Evolutionary conservation across 2,113 vertebrate species (phyloP).

Genomic region (Rhipidura dahli): DNA sequence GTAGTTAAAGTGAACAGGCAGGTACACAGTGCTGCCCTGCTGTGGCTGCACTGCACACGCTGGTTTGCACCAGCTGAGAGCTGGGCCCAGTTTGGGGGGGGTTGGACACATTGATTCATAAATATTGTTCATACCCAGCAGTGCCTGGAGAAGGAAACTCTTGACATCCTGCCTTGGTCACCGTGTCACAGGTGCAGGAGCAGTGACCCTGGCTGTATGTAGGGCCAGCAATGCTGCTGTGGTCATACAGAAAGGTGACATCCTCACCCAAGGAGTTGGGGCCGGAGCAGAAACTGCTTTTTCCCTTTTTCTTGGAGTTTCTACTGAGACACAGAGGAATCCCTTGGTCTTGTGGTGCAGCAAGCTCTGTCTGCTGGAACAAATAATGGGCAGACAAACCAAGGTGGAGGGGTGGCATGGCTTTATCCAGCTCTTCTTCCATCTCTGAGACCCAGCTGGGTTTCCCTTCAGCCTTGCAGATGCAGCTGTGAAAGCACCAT

Average conservation of each 20-base stretch:
- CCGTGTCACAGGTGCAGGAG: fast-evolving
- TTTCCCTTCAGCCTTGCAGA: neutral
- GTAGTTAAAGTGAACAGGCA: neutral
- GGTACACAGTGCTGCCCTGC: neutral
- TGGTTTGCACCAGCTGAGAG: neutral
- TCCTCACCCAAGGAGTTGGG: neutral
- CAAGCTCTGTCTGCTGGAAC: neutral
- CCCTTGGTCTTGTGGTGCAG: neutral
- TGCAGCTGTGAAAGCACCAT: neutral
- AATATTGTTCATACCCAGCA: neutral
- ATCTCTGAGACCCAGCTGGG: neutral
- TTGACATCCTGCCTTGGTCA: too few species aligned
- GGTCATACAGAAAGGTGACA: neutral
- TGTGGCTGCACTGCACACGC: neutral
- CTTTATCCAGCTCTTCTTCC: neutral
- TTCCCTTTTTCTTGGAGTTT: neutral
- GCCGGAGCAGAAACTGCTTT: neutral
- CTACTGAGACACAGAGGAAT: neutral
- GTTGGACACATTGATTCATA: too few species aligned
- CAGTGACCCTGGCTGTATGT: too few species aligned
- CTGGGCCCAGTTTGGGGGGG: fast-evolving
- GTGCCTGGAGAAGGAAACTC: neutral
- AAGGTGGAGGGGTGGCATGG: neutral
- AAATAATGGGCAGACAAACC: neutral
- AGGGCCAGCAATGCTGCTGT: neutral